These are phyloP conservation scores for Oxystoma pomonae DNA, from an alignment of 2,888 invertebrate species.

Conservation along the genomic window DNA sequence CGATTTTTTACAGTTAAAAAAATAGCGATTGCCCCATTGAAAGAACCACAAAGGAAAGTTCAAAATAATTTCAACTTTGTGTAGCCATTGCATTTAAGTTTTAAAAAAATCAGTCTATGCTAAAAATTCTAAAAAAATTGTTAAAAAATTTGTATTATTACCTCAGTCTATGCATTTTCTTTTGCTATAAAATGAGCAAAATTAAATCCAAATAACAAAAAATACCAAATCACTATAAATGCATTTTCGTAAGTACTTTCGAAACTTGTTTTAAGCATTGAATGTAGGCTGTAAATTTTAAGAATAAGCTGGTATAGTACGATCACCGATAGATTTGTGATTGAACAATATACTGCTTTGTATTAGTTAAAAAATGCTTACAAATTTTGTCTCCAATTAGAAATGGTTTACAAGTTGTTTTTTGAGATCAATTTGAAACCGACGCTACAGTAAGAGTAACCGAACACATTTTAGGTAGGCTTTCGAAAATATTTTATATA, in stretches of 20 bases:
- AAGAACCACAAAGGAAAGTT: slow-evolving; percentile 1
- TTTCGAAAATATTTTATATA: neutral
- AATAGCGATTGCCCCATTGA: slow-evolving; percentile 28
- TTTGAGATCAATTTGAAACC: neutral
- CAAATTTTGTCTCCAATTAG: too few relatives aligned
- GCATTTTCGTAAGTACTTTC: neutral
- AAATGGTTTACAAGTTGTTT: too few relatives aligned
- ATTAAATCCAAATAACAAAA: neutral
- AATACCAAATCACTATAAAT: neutral
- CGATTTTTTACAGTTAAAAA: neutral
- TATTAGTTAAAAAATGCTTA: too few relatives aligned
- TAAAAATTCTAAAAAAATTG: slow-evolving; percentile 25
- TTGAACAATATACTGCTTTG: too few relatives aligned
- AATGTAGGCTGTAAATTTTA: too few relatives aligned
- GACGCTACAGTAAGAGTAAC: neutral
- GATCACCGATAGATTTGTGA: too few relatives aligned
- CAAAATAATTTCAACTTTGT: neutral
- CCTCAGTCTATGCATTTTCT: slow-evolving; percentile 38
- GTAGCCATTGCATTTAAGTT: slow-evolving; percentile 1
- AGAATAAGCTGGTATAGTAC: too few relatives aligned
- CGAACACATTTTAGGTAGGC: neutral
- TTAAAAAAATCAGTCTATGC: slow-evolving; percentile 41
- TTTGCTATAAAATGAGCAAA: slow-evolving; percentile 25
- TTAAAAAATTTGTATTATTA: slow-evolving; percentile 38
- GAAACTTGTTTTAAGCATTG: neutral